phyloP scores from a whole-genome alignment of 2,888 invertebrate species.

The Heliconius erato region DNA sequence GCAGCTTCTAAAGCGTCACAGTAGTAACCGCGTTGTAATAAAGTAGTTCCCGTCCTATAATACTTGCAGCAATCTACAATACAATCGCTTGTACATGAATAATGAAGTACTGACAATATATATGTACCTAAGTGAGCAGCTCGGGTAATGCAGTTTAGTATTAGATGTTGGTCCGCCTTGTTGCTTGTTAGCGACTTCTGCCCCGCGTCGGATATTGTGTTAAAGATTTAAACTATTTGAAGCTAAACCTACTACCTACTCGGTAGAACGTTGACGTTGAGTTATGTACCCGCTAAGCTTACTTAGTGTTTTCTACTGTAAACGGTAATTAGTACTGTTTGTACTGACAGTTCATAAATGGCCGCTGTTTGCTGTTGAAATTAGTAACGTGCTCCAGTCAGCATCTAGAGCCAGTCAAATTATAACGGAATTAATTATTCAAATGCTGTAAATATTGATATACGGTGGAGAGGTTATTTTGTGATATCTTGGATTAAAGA shows the following conservation, averaged over 20 bases:
- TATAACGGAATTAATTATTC: neutral
- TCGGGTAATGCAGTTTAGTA: slow-evolving; percentile 54
- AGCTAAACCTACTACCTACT: slow-evolving; percentile 47
- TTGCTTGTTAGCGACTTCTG: slow-evolving; percentile 77
- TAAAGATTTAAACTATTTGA: slow-evolving; percentile 69
- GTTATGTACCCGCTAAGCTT: slow-evolving; percentile 45
- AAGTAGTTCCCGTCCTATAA: neutral
- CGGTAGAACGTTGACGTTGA: slow-evolving; percentile 43
- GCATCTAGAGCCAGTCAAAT: neutral
- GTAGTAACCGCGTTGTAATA: neutral
- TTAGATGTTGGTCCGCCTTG: slow-evolving; percentile 54
- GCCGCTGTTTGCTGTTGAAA: slow-evolving; percentile 30
- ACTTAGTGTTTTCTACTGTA: slow-evolving; percentile 46
- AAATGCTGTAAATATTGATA: neutral
- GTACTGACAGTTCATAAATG: slow-evolving; percentile 45
- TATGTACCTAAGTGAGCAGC: neutral
- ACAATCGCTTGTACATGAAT: slow-evolving; percentile 9
- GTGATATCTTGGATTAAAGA: too few relatives aligned
- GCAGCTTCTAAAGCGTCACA: neutral
- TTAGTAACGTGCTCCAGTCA: slow-evolving; percentile 11
- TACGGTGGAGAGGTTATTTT: too few relatives aligned
- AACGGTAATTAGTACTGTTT: slow-evolving; percentile 46
- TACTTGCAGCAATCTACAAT: neutral
- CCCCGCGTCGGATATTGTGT: slow-evolving; percentile 73
- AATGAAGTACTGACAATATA: slow-evolving; percentile 4